Evolutionary conservation across 35 echinoderm and acorn worm genomes (phyloP), one percentile per base, ranked within the genome.

Genomic region (Ophioderma brevispina): DNA sequence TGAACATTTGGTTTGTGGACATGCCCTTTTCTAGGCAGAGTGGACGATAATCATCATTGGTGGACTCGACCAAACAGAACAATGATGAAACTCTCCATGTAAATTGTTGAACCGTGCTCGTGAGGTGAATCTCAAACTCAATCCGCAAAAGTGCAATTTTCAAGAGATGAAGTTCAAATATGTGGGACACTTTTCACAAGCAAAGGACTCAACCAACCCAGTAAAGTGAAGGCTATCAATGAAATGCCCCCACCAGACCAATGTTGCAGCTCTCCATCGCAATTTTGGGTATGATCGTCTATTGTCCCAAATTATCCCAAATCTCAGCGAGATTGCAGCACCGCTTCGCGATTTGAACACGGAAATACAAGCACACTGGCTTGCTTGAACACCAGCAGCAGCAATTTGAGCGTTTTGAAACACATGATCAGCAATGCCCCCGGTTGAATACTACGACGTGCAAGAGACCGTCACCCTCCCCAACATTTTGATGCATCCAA

Each of bases 171-270:
- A 90, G 76, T 75, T 96, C 10, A 79, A 63, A 21, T 89, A 92
- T 52, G 86, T 92, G 34, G 90, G 87, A 35, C 94, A 96, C 46
- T 96, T 0, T 93, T 92, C 81, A 80, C 94, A 77, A 49, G 13
- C 38, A 76, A 63, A 87, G 82, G n/a, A 50, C 25, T 70, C 37
- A 33, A 23, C 89, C 17, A 86, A 92, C 43, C 75, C 90, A 8
- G 86, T 0, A 92, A 92, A 70, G 50, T 96, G 13, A 79, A 46
- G 8, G 91, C 90, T 40, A 89, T 92, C 19, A 38, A 3, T 80
- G 89, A 13, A 88, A 93, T 76, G 91, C 95, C 0, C 28, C 35
- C 4, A 91, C 95, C 0, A 56, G 42, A 11, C 18, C 32, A 0
- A n/a, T n/a, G 39, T 78, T 3, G 79, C 80, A 81, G 93, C 40